These are phyloP conservation scores for Alces alces DNA, from an alignment of 2,113 vertebrate species.

Conservation along the genomic window DNA sequence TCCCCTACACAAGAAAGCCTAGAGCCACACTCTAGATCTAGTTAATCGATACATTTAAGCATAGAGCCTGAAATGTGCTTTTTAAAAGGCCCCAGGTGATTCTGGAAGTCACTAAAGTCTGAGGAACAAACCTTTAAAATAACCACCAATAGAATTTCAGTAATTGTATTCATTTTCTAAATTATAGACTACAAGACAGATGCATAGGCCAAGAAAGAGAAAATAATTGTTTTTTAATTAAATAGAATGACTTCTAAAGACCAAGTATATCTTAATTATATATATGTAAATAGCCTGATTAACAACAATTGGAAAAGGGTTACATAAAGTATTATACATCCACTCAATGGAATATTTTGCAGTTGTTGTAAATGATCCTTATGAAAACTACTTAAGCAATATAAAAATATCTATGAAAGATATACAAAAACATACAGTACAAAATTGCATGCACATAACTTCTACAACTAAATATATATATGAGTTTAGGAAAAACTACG, in stretches of 20 bases:
- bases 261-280: neutral
- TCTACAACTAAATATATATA: neutral
- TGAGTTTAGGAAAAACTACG: neutral
- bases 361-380: constrained; percentile 17
- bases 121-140: neutral
- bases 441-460: neutral
- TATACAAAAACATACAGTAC: neutral
- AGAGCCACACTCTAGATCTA: neutral
- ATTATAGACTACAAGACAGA: neutral
- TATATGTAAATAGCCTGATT: neutral
- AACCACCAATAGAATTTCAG: neutral
- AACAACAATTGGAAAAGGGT: neutral
- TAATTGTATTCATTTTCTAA: neutral
- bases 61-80: neutral
- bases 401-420: neutral
- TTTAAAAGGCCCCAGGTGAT: neutral
- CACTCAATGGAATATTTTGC: neutral
- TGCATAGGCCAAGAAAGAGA: neutral
- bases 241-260: constrained; percentile 29
- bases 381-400: constrained; percentile 13
- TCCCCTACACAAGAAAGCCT: neutral
- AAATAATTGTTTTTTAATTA: neutral
- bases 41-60: neutral
- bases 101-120: neutral
- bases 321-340: neutral